Evolutionary conservation across 2,888 invertebrate species (phyloP).

Genomic region (Xanthorhoe spadicearia): DNA sequence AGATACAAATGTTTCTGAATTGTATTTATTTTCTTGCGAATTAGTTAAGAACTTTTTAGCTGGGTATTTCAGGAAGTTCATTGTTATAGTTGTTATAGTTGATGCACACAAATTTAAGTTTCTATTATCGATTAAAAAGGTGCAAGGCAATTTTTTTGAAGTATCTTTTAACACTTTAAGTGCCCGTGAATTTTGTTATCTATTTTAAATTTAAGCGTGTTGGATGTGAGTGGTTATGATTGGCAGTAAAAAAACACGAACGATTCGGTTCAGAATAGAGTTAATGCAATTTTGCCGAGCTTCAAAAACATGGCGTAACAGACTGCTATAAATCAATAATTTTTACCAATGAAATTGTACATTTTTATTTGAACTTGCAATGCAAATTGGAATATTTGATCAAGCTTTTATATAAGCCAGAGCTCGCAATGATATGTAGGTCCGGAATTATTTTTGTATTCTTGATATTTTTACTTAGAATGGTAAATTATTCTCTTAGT

Average conservation of each 20-base stretch:
- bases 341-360: slow-evolving; percentile 19
- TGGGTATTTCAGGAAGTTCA: too few species aligned
- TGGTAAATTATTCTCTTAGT: slow-evolving; percentile 9
- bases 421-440: slow-evolving; percentile 17
- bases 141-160: too few species aligned
- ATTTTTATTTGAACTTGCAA: slow-evolving; percentile 27
- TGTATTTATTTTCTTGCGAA: too few species aligned
- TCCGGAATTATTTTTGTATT: slow-evolving; percentile 10
- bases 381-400: slow-evolving; percentile 24
- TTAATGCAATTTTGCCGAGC: slow-evolving; percentile 37
- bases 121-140: too few species aligned
- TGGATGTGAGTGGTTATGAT: too few species aligned
- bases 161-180: too few species aligned
- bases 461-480: background rate
- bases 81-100: too few species aligned
- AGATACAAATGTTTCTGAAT: too few species aligned
- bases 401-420: slow-evolving; percentile 11
- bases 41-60: too few species aligned
- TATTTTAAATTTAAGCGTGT: background rate
- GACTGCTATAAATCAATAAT: slow-evolving; percentile 26
- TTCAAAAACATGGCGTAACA: slow-evolving; percentile 31
- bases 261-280: slow-evolving; percentile 29
- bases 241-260: slow-evolving; percentile 9
- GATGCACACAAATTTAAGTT: too few species aligned
- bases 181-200: background rate